Percentiles rank a stretch among this genome's conserved stretches.
phyloP scores from a whole-genome alignment of 2,888 invertebrate species.

The Minunthozetes semirufus region DNA sequence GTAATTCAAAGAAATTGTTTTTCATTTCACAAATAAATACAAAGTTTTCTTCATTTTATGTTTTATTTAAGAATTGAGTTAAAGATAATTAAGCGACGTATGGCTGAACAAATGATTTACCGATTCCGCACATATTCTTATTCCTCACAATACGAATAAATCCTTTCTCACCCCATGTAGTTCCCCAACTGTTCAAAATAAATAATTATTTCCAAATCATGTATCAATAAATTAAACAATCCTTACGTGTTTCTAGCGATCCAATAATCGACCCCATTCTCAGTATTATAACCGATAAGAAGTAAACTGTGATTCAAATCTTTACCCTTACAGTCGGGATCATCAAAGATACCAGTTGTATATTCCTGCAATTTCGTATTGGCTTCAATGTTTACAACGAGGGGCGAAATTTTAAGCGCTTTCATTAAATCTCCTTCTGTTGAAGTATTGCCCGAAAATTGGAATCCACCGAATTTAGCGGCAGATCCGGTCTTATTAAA shows the following conservation, averaged over 20 bases:
- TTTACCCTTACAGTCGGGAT: background rate
- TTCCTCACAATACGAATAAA: background rate
- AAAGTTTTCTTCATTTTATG: too few species aligned
- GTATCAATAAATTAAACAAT: too few species aligned
- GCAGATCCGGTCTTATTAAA: background rate
- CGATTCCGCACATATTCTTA: slow-evolving; percentile 11
- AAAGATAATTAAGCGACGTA: too few species aligned
- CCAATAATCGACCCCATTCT: background rate
- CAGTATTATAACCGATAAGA: slow-evolving; percentile 1
- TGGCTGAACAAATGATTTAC: background rate
- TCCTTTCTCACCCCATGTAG: background rate
- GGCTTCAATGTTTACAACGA: background rate
- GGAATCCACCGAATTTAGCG: too few species aligned
- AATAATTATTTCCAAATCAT: too few species aligned
- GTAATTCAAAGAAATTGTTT: too few species aligned
- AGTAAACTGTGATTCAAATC: background rate
- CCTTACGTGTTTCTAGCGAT: slow-evolving; percentile 1
- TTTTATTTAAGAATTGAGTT: too few species aligned
- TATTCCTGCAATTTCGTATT: background rate
- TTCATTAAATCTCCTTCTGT: background rate
- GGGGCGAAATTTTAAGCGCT: background rate
- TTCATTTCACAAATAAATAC: too few species aligned
- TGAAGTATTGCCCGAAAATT: too few species aligned
- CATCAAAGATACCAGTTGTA: background rate
- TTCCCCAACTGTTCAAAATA: slow-evolving; percentile 1